A percentile compares a stretch with the other conserved stretches of the same genome.
Conservation (phyloP, 1,140 invertebrate species). For the Nomia melanderi region DNA sequence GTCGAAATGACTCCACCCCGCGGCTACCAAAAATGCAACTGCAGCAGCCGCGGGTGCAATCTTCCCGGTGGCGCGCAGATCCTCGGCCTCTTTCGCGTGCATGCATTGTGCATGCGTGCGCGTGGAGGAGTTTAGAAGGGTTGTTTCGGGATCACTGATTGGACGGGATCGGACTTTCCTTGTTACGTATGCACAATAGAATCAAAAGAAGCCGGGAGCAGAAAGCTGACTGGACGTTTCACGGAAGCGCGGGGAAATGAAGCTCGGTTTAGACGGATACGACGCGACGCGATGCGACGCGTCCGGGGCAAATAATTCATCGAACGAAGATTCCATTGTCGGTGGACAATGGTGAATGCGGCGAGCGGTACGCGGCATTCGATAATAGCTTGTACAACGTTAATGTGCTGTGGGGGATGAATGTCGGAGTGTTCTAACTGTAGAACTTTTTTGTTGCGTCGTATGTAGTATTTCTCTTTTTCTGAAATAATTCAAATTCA, state of each 20-base stretch:
- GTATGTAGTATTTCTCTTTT: too few relatives aligned
- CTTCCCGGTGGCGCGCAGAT: conserved; percentile 6
- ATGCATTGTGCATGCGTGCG: conserved; percentile 50
- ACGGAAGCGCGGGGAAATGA: conserved; percentile 20
- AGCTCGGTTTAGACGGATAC: neutral
- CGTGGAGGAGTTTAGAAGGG: neutral
- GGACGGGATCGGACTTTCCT: conserved; percentile 6
- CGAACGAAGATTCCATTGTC: conserved; percentile 19
- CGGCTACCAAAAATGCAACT: conserved; percentile 47
- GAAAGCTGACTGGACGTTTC: conserved; percentile 38
- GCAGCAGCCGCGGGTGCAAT: conserved; percentile 46
- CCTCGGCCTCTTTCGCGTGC: conserved; percentile 19
- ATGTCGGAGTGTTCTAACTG: neutral
- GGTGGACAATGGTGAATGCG: neutral
- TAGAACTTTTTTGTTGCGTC: neutral
- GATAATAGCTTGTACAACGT: neutral
- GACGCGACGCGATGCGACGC: too few relatives aligned
- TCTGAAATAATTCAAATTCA: too few relatives aligned
- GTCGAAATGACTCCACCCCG: conserved; percentile 21
- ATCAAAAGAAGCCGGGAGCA: conserved; percentile 2
- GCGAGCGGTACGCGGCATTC: neutral
- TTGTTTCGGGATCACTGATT: conserved; percentile 29
- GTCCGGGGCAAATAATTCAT: conserved; percentile 23
- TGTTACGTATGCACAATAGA: conserved; percentile 25
- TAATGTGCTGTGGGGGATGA: neutral